Conservation (phyloP, 2,888 invertebrate species). For the Hecatera dysodea region DNA sequence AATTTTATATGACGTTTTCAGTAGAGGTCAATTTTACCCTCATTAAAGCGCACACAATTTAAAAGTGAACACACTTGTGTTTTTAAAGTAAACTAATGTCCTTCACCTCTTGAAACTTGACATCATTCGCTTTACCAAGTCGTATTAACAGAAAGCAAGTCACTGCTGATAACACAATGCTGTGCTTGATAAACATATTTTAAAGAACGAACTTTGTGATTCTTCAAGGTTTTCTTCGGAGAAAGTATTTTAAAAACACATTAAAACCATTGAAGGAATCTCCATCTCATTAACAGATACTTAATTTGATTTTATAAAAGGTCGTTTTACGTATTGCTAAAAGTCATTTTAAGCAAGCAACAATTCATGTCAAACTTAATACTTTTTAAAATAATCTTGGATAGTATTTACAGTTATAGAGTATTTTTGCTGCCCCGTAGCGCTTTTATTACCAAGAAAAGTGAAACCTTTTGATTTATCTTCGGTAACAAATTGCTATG, state of each 20-base stretch:
- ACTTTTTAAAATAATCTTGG: neutral
- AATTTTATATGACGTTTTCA: neutral
- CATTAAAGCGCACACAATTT: neutral
- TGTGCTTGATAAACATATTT: neutral
- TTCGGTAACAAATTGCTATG: neutral
- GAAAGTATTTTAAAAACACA: neutral
- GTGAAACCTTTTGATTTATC: neutral
- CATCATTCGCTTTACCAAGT: constrained; percentile 2
- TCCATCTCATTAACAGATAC: neutral
- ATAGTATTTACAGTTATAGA: neutral
- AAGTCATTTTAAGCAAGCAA: no score
- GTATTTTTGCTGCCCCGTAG: neutral
- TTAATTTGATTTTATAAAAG: no score
- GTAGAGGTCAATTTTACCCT: neutral
- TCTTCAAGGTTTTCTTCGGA: neutral
- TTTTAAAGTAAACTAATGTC: neutral
- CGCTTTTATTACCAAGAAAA: neutral
- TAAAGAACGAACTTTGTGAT: neutral
- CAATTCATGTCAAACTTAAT: neutral
- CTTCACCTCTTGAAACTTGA: neutral
- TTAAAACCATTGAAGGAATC: neutral
- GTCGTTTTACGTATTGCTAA: no score
- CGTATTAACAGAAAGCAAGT: neutral
- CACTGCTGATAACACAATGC: neutral
- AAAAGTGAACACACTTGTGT: neutral